These are phyloP conservation scores for Halichoeres trimaculatus DNA, from an alignment of 2,113 vertebrate genomes.

Conservation along the genomic window DNA sequence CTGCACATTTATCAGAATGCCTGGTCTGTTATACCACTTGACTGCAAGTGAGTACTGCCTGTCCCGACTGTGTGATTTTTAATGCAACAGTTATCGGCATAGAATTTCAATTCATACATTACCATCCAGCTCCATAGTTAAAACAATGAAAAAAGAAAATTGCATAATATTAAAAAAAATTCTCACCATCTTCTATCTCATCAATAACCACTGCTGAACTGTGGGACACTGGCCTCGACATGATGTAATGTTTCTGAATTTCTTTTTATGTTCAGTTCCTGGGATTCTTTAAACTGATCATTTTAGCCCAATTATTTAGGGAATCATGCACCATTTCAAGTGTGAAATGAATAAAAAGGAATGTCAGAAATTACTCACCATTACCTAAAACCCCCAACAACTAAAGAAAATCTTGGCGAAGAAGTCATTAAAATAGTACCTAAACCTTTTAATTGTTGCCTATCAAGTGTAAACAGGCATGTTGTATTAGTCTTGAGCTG, in stretches of 20 bases:
- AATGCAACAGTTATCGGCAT: background rate
- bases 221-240: background rate
- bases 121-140: conserved; percentile 4
- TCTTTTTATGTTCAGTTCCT: background rate
- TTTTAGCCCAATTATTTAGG: background rate
- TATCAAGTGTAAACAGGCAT: background rate
- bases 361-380: background rate
- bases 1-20: background rate
- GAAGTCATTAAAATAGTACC: background rate
- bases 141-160: background rate
- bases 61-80: background rate
- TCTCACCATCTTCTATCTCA: background rate
- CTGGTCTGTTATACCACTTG: background rate
- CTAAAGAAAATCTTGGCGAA: background rate
- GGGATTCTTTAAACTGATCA: background rate
- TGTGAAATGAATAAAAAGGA: background rate
- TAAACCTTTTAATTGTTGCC: background rate
- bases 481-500: background rate
- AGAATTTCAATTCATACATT: background rate
- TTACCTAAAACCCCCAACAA: background rate
- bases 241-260: background rate
- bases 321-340: background rate
- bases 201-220: background rate
- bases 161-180: background rate
- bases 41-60: background rate